phyloP scores from a whole-genome alignment of 2,888 invertebrate species.

The Polia nebulosa region DNA sequence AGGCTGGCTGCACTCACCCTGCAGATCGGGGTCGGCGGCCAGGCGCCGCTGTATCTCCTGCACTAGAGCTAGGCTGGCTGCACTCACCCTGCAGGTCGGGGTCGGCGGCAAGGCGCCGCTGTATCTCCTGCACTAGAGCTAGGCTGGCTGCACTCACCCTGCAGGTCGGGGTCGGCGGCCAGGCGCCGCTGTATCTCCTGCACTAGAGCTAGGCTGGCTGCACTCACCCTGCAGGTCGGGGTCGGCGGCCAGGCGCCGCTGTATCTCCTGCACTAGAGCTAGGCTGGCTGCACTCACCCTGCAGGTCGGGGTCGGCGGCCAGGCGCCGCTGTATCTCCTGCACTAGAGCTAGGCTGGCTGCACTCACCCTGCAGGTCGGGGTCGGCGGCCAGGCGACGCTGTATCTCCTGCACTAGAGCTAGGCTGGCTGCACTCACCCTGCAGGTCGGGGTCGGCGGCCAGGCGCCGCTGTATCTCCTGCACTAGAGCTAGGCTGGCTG shows the following conservation, averaged over 20 bases:
- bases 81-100: constrained; percentile 75
- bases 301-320: constrained; percentile 83
- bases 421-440: neutral
- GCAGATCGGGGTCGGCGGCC: neutral
- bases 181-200: constrained; percentile 91
- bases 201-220: constrained; percentile 88
- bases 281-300: constrained; percentile 85
- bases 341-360: too few species aligned
- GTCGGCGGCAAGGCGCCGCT: constrained; percentile 89
- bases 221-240: constrained; percentile 75
- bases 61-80: neutral
- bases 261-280: constrained; percentile 91
- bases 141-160: constrained; percentile 75
- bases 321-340: constrained; percentile 91
- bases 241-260: constrained; percentile 89
- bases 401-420: constrained; percentile 91
- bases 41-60: constrained; percentile 1
- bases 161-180: constrained; percentile 83
- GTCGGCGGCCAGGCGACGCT: constrained; percentile 89
- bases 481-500: constrained; percentile 87
- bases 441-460: constrained; percentile 62
- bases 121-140: constrained; percentile 92
- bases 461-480: constrained; percentile 91
- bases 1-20: too few species aligned
- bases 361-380: constrained; percentile 75